Base-by-base conservation (phyloP, 2,888 invertebrate genomes). In the Therioaphis trifolii region DNA sequence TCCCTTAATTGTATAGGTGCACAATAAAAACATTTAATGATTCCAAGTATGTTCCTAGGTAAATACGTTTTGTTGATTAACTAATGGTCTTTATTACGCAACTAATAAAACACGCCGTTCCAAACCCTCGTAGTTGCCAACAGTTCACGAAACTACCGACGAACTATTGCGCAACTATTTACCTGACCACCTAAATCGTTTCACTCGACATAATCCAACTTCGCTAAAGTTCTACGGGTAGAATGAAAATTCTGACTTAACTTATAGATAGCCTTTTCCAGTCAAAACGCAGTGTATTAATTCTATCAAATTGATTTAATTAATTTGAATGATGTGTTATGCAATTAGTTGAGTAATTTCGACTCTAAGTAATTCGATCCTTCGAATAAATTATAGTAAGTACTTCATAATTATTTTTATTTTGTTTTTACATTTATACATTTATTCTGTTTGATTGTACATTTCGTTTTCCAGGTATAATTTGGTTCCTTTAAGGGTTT, bases 111-210 rank as follows among this genome's bases (percentile, higher is more conserved):
- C 71, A 80, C 80, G 58, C 40, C 29, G 58, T 55, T 52, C 78
- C 40, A 43, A 40, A 55, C 66, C 27, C 35, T 18, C 4, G 71
- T 49, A 61, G 71, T 80, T 80, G 80, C 71, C 80, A 61, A 80
- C 80, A 80, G 80, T 80, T 72, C 29, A 27, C 46, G 61, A 61
- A 80, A 80, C 80, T 72, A 80, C 69, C 69, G 58, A 21, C 58
- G 29, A 80, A 80, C 80, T 80, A 71, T 80, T 80, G 43, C n/a
- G 15, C 43, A 80, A 80, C 71, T 80, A 80, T 80, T 80, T 71
- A 80, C 80, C 58, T 80, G 80, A 58, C 61, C 68, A 79, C 55
- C 55, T 69, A 69, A 79, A 69, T 79, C 55, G 78, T 68, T 79
- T 79, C 71, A 72, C 71, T 72, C 61, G 71, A 72, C 46, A 27